Conservation (phyloP, 2,113 vertebrate genomes). For the Benitochromis conjunctus region DNA sequence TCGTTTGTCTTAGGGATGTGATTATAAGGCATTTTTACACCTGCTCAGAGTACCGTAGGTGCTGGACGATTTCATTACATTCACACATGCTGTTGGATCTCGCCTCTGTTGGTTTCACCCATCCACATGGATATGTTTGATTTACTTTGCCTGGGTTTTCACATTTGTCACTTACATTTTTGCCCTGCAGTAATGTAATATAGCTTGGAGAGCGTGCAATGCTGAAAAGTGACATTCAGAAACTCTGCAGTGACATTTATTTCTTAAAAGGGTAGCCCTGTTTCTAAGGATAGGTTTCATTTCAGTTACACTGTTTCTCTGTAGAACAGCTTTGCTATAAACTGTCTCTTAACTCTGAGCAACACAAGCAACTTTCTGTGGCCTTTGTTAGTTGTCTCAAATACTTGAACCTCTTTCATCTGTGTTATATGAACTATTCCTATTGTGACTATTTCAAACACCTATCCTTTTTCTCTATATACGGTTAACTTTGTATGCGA, state of each 20-base stretch:
- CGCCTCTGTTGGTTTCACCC: background rate
- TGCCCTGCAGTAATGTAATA: background rate
- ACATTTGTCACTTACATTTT: background rate
- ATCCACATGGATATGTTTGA: background rate
- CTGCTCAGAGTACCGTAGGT: background rate
- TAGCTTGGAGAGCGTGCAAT: background rate
- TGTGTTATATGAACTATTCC: background rate
- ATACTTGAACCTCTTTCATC: background rate
- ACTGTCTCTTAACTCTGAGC: background rate
- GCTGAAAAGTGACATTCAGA: background rate
- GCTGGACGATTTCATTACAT: background rate
- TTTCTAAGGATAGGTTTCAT: background rate
- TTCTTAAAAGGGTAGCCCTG: background rate
- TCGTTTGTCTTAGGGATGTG: background rate
- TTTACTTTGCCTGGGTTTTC: background rate
- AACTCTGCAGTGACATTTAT: background rate
- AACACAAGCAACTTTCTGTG: background rate
- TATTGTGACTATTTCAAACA: background rate
- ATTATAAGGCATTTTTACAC: background rate
- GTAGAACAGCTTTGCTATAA: background rate
- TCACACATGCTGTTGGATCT: background rate
- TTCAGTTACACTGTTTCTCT: background rate
- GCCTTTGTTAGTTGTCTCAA: background rate
- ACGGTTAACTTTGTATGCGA: background rate
- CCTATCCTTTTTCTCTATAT: background rate